Evolutionary conservation across 2,113 vertebrate genomes (phyloP).

Genomic region (Myotis yumanensis): DNA sequence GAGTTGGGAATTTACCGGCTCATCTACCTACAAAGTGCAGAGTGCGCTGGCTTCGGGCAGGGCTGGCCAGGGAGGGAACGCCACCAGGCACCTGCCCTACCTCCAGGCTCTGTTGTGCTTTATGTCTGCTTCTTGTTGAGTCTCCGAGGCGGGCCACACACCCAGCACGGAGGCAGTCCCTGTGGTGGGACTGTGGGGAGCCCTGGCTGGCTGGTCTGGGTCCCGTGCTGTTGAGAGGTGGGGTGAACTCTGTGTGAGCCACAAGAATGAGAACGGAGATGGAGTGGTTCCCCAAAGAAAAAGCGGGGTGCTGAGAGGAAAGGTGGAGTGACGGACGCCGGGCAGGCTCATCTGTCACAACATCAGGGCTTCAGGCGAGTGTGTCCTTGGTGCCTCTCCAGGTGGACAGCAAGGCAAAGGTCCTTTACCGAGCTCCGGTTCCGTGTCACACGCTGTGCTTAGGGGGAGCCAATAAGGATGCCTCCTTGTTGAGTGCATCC

Average conservation of each 20-base stretch:
- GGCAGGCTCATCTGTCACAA: background rate
- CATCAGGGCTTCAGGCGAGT: background rate
- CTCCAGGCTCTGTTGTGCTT: background rate
- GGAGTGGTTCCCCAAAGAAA: background rate
- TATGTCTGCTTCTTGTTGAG: background rate
- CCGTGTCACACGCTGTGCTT: background rate
- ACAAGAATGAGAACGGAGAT: background rate
- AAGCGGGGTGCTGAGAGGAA: background rate
- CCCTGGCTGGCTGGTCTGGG: background rate
- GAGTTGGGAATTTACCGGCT: background rate
- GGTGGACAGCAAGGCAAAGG: background rate
- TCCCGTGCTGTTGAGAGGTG: background rate
- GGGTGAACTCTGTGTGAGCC: background rate
- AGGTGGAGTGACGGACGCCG: background rate
- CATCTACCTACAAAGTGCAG: background rate
- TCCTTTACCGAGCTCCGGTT: background rate
- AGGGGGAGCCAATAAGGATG: background rate
- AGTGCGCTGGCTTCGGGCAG: background rate
- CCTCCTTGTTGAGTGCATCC: background rate
- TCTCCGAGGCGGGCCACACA: background rate
- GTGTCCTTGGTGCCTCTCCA: fast-evolving
- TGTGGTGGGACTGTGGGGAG: background rate
- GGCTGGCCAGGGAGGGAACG: background rate
- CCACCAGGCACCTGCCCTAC: background rate
- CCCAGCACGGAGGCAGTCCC: background rate